Evolutionary conservation across 2,113 vertebrate genomes (phyloP).

Genomic region (Heterotis niloticus): DNA sequence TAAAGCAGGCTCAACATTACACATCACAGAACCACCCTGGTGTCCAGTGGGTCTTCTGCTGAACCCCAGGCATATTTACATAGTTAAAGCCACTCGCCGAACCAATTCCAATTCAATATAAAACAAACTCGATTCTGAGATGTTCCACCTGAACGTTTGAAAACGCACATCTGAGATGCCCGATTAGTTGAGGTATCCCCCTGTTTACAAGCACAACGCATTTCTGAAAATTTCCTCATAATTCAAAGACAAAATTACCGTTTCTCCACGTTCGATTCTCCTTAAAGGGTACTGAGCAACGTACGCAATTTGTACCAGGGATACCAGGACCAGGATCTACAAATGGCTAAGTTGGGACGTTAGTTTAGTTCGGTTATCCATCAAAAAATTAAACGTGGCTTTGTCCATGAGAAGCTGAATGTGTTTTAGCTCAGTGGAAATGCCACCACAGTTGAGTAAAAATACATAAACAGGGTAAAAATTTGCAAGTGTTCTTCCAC

Average conservation of each 20-base stretch:
- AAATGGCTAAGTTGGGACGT: not conserved
- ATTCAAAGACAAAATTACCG: no score
- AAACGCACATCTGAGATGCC: not conserved
- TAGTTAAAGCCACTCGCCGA: not conserved
- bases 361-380: not conserved
- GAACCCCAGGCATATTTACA: not conserved
- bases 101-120: not conserved
- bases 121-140: not conserved
- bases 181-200: not conserved
- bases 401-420: not conserved
- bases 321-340: not conserved
- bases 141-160: not conserved
- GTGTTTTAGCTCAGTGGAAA: constrained; percentile 6
- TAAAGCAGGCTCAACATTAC: not conserved
- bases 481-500: not conserved
- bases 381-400: not conserved
- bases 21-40: no score
- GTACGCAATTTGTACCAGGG: no score
- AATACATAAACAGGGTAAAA: not conserved
- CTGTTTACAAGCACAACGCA: no score
- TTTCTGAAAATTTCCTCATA: no score
- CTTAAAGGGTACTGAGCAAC: no score
- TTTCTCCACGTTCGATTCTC: no score
- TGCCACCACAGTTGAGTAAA: not conserved
- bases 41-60: not conserved